A percentile compares a stretch with the other conserved stretches of the same genome.
These are phyloP conservation scores for Dicrurus megarhynchus DNA, from an alignment of 2,113 vertebrate species.

Conservation along the genomic window DNA sequence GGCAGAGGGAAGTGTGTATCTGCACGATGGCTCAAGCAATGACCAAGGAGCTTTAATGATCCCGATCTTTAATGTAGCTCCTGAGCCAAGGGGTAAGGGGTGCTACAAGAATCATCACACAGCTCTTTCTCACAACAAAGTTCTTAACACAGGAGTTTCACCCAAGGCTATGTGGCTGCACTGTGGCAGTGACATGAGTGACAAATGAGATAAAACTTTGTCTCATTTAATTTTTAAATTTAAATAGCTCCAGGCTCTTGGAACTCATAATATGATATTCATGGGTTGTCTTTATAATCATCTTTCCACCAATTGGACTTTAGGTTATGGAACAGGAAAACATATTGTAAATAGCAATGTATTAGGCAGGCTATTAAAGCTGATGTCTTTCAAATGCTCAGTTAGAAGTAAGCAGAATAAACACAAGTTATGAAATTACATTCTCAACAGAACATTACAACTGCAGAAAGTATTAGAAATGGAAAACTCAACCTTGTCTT, in stretches of 20 bases:
- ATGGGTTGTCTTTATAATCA: background rate
- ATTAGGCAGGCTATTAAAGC: background rate
- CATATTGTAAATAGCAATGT: background rate
- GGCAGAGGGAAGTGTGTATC: accelerated
- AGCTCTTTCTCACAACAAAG: background rate
- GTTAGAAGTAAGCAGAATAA: background rate
- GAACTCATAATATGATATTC: background rate
- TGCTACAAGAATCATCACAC: background rate
- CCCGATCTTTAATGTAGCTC: background rate
- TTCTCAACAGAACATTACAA: background rate
- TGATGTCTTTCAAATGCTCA: background rate
- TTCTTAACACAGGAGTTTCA: background rate
- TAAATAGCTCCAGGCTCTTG: background rate
- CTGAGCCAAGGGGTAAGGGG: background rate
- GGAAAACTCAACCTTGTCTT: background rate
- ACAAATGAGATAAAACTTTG: no score
- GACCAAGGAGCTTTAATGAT: background rate
- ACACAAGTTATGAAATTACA: background rate
- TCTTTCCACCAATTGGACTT: background rate
- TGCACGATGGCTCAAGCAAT: background rate
- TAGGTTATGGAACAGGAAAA: background rate
- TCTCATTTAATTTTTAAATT: background rate
- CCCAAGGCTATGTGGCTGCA: background rate
- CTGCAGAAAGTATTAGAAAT: background rate
- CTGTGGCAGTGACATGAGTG: no score